Evolutionary conservation across 1,140 invertebrate genomes (phyloP).

Genomic region (Brachionus asplanchnoidis): DNA sequence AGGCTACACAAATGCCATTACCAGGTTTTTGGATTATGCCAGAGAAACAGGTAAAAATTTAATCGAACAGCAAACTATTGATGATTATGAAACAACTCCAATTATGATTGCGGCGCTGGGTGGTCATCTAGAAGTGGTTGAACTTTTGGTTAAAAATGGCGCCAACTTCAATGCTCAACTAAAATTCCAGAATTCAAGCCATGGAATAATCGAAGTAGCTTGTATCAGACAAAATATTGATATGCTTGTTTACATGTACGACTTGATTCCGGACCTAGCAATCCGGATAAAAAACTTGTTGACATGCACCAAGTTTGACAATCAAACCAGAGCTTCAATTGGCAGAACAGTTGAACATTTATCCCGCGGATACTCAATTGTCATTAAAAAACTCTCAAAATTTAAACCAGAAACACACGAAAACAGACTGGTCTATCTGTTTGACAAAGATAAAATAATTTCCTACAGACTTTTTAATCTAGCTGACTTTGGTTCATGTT

Average conservation of each 20-base stretch:
- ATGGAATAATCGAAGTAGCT: slow-evolving; percentile 22
- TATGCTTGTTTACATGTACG: neutral
- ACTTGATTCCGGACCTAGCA: neutral
- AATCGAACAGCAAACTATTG: slow-evolving; percentile 1
- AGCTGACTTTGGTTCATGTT: neutral
- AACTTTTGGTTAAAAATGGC: slow-evolving; percentile 14
- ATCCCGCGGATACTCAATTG: neutral
- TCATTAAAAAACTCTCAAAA: slow-evolving; percentile 7
- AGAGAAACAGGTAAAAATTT: slow-evolving; percentile 24
- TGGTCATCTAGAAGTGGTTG: slow-evolving; percentile 19
- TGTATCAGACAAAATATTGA: slow-evolving; percentile 18
- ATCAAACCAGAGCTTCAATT: neutral
- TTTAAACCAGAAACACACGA: slow-evolving; percentile 4
- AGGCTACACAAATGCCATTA: slow-evolving; percentile 30
- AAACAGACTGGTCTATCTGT: neutral
- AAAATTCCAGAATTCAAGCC: neutral
- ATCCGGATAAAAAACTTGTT: neutral
- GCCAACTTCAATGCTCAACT: slow-evolving; percentile 14
- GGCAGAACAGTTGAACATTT: slow-evolving; percentile 34
- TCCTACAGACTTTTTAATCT: neutral
- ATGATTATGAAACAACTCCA: slow-evolving; percentile 28
- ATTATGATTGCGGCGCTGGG: slow-evolving; percentile 9
- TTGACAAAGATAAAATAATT: neutral
- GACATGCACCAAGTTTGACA: neutral
- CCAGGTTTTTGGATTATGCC: slow-evolving; percentile 21